These are phyloP conservation scores for Pogonognathellus flavescens DNA, from an alignment of 1,140 invertebrate species.

Conservation along the genomic window DNA sequence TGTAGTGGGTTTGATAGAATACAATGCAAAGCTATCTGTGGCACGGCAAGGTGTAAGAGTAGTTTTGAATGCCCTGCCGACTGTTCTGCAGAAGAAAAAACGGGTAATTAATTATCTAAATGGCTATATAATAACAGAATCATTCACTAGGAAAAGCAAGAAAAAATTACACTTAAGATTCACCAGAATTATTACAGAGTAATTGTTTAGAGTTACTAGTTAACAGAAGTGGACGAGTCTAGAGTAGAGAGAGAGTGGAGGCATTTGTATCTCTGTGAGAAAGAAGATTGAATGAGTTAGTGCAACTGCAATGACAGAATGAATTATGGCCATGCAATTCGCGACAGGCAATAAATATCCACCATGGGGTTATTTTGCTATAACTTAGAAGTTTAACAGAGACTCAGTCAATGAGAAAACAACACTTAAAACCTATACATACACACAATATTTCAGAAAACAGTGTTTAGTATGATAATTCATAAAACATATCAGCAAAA, in stretches of 20 bases:
- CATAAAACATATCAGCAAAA: too few relatives aligned
- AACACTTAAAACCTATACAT: too few relatives aligned
- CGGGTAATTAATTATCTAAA: conserved; percentile 24
- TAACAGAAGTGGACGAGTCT: conserved; percentile 24
- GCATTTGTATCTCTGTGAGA: conserved; percentile 9
- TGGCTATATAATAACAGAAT: conserved; percentile 10
- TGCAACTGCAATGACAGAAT: conserved; percentile 49
- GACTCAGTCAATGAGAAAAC: too few relatives aligned
- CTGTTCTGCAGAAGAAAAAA: background rate
- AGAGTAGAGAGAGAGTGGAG: background rate
- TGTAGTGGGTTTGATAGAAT: too few relatives aligned
- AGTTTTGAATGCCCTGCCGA: background rate
- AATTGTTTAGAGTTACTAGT: conserved; percentile 26
- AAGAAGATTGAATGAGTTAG: conserved; percentile 43
- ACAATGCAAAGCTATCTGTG: too few relatives aligned
- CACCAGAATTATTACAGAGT: conserved; percentile 5
- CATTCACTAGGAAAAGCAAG: background rate
- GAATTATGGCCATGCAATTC: conserved; percentile 60
- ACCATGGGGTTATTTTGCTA: conserved; percentile 36
- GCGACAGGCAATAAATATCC: conserved; percentile 64
- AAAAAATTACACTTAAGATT: background rate
- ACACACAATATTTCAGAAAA: too few relatives aligned
- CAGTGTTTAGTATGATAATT: too few relatives aligned
- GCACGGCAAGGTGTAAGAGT: too few relatives aligned
- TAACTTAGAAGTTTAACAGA: background rate